phyloP scores from a whole-genome alignment of 2,113 vertebrate genomes.

The Phodopus roborovskii region DNA sequence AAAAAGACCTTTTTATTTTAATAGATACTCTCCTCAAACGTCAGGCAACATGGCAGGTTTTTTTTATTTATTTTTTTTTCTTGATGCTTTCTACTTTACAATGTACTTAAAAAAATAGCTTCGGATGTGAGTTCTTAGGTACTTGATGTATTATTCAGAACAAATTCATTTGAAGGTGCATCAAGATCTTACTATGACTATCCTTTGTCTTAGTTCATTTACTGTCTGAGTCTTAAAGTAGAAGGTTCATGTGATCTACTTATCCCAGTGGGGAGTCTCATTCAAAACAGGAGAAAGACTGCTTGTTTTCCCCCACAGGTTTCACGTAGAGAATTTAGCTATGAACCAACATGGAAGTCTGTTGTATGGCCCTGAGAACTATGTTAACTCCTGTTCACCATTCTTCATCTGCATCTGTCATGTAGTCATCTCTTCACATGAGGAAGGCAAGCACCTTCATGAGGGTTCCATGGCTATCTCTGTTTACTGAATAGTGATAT shows the following conservation, averaged over 20 bases:
- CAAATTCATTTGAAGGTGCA: constrained; percentile 61
- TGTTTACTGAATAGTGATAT: background rate
- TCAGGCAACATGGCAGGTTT: constrained; percentile 14
- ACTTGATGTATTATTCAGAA: constrained; percentile 79
- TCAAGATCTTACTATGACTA: constrained; percentile 38
- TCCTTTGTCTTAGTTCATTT: constrained; percentile 59
- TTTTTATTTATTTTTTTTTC: too few relatives aligned
- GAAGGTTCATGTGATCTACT: constrained; percentile 47
- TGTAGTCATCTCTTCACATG: background rate
- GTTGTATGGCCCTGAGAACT: background rate
- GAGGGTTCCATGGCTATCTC: background rate
- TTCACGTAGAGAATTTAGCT: constrained; percentile 22
- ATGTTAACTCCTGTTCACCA: background rate
- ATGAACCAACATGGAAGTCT: background rate
- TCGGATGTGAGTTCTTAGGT: constrained; percentile 62
- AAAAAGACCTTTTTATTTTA: background rate
- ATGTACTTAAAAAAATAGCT: constrained; percentile 57
- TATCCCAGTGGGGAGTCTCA: background rate
- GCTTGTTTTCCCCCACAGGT: background rate
- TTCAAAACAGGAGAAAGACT: background rate
- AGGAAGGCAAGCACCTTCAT: background rate
- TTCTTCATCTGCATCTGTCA: background rate
- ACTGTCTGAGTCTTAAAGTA: constrained; percentile 8
- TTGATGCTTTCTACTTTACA: constrained; percentile 59
- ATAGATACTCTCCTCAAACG: constrained; percentile 40